phyloP scores from a whole-genome alignment of 2,797 vertebrate species.

The Cirrhinus molitorella region DNA sequence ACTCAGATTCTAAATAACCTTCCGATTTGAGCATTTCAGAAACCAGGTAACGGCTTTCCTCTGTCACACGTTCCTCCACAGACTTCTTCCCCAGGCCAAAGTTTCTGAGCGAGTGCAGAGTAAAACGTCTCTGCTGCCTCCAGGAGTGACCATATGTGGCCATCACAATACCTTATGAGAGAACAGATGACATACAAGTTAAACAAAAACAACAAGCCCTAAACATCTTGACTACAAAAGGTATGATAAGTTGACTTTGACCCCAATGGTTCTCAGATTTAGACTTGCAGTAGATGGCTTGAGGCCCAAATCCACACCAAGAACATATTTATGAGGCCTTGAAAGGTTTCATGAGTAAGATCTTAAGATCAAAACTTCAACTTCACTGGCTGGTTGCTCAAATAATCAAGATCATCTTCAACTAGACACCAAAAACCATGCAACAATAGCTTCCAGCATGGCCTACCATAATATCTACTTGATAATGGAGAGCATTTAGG shows the following conservation, averaged over 20 bases:
- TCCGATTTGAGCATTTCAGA: constrained; percentile 36
- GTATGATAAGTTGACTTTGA: background rate
- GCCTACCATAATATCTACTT: too few species aligned
- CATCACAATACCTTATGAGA: constrained; percentile 33
- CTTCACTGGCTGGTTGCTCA: too few species aligned
- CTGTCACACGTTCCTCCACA: constrained; percentile 68
- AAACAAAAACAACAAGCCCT: background rate
- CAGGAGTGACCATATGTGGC: constrained; percentile 67
- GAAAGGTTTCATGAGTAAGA: too few species aligned
- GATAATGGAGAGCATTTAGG: too few species aligned
- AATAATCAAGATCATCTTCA: too few species aligned
- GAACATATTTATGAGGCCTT: too few species aligned
- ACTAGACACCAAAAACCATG: background rate
- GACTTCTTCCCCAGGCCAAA: constrained; percentile 45
- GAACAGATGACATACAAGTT: background rate
- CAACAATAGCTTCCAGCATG: background rate
- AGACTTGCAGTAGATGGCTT: too few species aligned
- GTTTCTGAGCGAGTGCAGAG: constrained; percentile 65
- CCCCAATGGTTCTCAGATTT: background rate
- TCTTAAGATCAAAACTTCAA: too few species aligned
- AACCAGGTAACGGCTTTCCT: constrained; percentile 31
- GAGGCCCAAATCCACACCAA: too few species aligned
- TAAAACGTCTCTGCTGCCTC: constrained; percentile 76
- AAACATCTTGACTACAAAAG: background rate
- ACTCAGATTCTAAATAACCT: constrained; percentile 29